Percentiles rank a stretch among this genome's conserved stretches.
phyloP scores from a whole-genome alignment of 1,140 invertebrate genomes.

The Idris sp. region DNA sequence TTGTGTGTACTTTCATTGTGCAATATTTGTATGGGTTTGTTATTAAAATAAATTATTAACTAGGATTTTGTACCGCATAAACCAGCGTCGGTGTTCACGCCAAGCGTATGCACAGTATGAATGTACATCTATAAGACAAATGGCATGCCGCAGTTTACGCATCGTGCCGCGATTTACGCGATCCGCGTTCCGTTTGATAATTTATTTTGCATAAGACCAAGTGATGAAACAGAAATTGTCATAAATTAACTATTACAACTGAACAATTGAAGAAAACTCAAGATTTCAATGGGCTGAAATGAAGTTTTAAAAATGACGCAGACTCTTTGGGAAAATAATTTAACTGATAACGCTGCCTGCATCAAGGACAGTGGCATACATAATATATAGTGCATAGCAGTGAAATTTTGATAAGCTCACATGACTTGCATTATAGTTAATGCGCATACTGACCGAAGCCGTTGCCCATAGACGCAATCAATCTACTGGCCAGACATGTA shows the following conservation, averaged over 20 bases:
- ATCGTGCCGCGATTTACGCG: conserved; percentile 42
- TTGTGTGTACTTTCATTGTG: conserved; percentile 40
- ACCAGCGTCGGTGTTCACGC: no score
- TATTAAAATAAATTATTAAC: conserved; percentile 59
- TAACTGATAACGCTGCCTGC: conserved; percentile 56
- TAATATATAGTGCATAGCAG: conserved; percentile 56
- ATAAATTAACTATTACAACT: conserved; percentile 6
- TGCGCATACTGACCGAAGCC: conserved; percentile 57
- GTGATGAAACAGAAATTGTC: conserved; percentile 19
- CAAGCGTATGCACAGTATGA: conserved; percentile 5
- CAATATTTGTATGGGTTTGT: conserved; percentile 17
- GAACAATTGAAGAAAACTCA: conserved; percentile 1
- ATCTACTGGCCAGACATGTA: conserved; percentile 63
- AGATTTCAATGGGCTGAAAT: conserved; percentile 10
- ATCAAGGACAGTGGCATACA: conserved; percentile 50
- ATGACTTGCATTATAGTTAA: conserved; percentile 64
- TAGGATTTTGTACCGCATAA: conserved; percentile 29
- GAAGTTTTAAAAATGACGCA: conserved; percentile 45
- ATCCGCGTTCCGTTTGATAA: conserved; percentile 35
- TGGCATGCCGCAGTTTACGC: conserved; percentile 43
- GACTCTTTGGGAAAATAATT: conserved; percentile 61
- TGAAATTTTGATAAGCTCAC: conserved; percentile 64
- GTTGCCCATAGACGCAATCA: conserved; percentile 62
- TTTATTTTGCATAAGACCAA: conserved; percentile 43
- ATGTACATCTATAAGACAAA: conserved; percentile 53